Percentiles rank a stretch among this genome's conserved stretches.
These are phyloP conservation scores for Heliconius ismenius DNA, from an alignment of 2,888 invertebrate genomes.

Conservation along the genomic window DNA sequence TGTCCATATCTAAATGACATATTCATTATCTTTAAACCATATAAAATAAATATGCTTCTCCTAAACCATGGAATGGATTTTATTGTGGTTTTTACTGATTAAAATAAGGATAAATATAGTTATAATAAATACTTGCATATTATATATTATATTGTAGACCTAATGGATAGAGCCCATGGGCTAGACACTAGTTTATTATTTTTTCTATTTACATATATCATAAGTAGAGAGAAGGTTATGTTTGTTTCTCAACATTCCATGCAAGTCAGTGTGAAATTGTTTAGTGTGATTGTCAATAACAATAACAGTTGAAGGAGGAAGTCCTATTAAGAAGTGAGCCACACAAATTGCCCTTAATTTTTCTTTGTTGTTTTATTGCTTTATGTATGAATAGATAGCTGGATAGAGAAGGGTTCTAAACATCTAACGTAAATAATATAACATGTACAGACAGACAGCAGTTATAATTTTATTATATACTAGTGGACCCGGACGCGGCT, in stretches of 20 bases:
- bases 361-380: slow-evolving; percentile 61
- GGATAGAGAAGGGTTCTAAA: slow-evolving; percentile 26
- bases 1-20: no score
- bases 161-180: not conserved
- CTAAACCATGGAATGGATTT: not conserved
- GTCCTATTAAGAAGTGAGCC: slow-evolving; percentile 72
- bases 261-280: slow-evolving; percentile 35
- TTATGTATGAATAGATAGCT: slow-evolving; percentile 43
- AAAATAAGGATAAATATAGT: no score
- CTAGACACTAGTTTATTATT: not conserved
- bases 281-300: slow-evolving; percentile 51
- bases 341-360: slow-evolving; percentile 76
- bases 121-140: not conserved
- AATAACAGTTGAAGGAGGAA: slow-evolving; percentile 68
- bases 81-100: not conserved
- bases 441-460: no score
- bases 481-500: no score
- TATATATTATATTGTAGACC: not conserved
- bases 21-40: no score
- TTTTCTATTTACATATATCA: not conserved
- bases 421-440: not conserved
- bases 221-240: not conserved
- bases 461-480: no score
- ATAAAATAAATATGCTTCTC: not conserved
- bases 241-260: slow-evolving; percentile 29